Base-by-base conservation (phyloP, 2,888 invertebrate species). In the Hypena proboscidalis region DNA sequence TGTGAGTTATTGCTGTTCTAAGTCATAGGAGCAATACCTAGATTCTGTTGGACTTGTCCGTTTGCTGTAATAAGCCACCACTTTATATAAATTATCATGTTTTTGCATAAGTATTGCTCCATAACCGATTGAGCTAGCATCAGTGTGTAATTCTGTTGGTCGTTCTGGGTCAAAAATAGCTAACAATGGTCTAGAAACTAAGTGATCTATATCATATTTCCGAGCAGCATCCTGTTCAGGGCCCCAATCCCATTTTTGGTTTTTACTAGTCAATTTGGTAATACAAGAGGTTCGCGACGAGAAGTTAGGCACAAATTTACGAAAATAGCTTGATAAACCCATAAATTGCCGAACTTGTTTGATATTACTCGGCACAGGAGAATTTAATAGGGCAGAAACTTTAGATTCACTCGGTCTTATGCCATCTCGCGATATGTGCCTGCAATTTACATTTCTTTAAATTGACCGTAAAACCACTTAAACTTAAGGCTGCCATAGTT, bases 91-190 rank as follows among this genome's bases (percentile, higher is more conserved):
- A 2, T n/a, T 1, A n/a, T n/a, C n/a, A n/a, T n/a, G n/a, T n/a
- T n/a, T 3, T 36, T 36, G 36, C 1, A 20, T 3, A 4, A 36
- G 4, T 1, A 36, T 6, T 3, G 27, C 20, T 0, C 36, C 36
- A 6, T 36, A 36, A 8, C 36, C 36, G 2, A 19, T 4, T 38
- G 44, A 1, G 35, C 17, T 4, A n/a, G n/a, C n/a, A n/a, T n/a
- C n/a, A n/a, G n/a, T n/a, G n/a, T n/a, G n/a, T n/a, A n/a, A n/a
- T n/a, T 41, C 35, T 1, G 17, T 25, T 0, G 30, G 17, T 3
- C 30, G 17, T 1, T 9, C 1, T 1, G 30, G 35, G 8, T 42
- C 31, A 3, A 31, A 42, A n/a, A 42, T 30, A 1, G 17, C 29
- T 8, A 29, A 23, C 17, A 3, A 14, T 4, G 15, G 29, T 1